Base-by-base conservation (phyloP, 2,888 invertebrate genomes). In the Drosophila stalkeri region DNA sequence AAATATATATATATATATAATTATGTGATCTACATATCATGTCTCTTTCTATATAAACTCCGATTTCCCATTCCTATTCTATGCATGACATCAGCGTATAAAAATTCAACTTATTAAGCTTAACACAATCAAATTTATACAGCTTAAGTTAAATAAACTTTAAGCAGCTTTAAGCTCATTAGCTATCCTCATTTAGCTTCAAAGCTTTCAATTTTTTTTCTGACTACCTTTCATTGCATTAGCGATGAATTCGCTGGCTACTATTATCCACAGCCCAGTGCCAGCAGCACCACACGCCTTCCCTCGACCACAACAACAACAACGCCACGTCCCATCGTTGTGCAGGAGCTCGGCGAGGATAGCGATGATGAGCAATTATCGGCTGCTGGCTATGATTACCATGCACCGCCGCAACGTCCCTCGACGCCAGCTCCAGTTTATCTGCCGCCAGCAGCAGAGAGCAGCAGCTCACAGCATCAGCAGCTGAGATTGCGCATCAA, bases 401-500 rank as follows among this genome's bases (percentile, higher is more conserved):
- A 90, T 37, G 82, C 77, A 0, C 91, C 91, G 4, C 18, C 55
- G 8, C 70, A 70, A 6, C 79, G 74, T 1, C 74, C 80, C 2
- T 82, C 91, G 0, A 91, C 91, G 0, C 90, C 91, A 0, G 90
- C 89, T 1, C 84, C 91, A 0, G 76, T 65, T n/a, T 91, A 91
- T 52, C 67, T 89, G 43, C 90, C 87, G 0, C 71, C 86, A 2
- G 56, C 33, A 44, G 35, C 23, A 39, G 6, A 35, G 46, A 64
- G 2, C 37, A 37, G 37, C 37, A 37, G 4, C 6, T 33, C 33
- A 11, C 64, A 49, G n/a, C 55, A 70, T 33, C 75, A 76, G 20
- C 79, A 91, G 47, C 70, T 93, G 11, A 90, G 92, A 12, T 72
- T 93, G 9, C 86, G 86, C 1, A 65, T 93, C 0, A 91, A 91